Conservation (phyloP, 2,888 invertebrate genomes). For the Macrophya annulata region DNA sequence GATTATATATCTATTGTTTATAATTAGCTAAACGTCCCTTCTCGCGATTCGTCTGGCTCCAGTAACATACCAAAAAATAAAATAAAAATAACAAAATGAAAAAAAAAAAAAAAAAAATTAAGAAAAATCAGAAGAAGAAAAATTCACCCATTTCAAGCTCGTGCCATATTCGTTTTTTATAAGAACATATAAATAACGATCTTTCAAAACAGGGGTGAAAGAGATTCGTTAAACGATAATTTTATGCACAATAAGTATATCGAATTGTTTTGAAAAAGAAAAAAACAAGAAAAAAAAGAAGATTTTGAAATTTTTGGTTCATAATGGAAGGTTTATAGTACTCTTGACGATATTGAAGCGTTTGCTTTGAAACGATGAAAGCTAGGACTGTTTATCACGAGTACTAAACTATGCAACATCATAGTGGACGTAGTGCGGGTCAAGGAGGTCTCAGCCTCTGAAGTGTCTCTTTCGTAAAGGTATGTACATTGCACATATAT, state of each 20-base stretch:
- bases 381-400: constrained; percentile 46
- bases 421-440: constrained; percentile 26
- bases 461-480: constrained; percentile 24
- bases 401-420: constrained; percentile 47
- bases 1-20: constrained; percentile 16
- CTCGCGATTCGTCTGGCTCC: background rate
- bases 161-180: background rate
- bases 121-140: background rate
- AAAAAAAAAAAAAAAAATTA: background rate
- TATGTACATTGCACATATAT: background rate
- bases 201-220: too few species aligned
- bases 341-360: constrained; percentile 27
- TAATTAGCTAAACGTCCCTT: background rate
- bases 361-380: constrained; percentile 36
- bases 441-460: constrained; percentile 44
- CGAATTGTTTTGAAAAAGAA: too few species aligned
- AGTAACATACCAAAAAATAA: background rate
- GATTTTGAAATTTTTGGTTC: background rate
- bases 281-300: too few species aligned
- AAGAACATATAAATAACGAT: too few species aligned
- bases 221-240: background rate
- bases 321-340: background rate
- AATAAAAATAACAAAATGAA: too few species aligned
- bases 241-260: too few species aligned
- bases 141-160: background rate